Percentiles rank a stretch among this genome's conserved stretches.
phyloP scores from a whole-genome alignment of 2,888 invertebrate genomes.

The Merodon equestris region DNA sequence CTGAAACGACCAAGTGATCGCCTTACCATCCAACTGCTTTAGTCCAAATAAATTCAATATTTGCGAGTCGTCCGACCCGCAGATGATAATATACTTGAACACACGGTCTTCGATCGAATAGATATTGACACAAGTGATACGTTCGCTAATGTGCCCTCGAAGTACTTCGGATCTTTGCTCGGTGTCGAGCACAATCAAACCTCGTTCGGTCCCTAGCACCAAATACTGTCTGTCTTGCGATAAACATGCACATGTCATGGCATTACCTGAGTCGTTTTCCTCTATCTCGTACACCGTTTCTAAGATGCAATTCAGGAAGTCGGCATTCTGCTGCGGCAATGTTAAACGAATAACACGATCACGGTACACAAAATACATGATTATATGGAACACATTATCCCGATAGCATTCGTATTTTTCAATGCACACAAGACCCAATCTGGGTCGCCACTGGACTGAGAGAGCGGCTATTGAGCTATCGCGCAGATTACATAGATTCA shows the following conservation, averaged over 20 bases:
- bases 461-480: slow-evolving; percentile 70
- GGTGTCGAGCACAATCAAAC: slow-evolving; percentile 75
- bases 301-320: slow-evolving; percentile 62
- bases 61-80: slow-evolving; percentile 73
- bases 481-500: slow-evolving; percentile 72
- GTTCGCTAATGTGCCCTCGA: slow-evolving; percentile 76
- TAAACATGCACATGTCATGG: slow-evolving; percentile 74
- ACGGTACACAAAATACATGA: slow-evolving; percentile 69
- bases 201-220: slow-evolving; percentile 76
- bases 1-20: slow-evolving; percentile 73
- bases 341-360: slow-evolving; percentile 70
- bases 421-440: slow-evolving; percentile 33
- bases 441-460: slow-evolving; percentile 69
- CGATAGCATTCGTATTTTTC: not conserved
- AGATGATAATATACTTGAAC: slow-evolving; percentile 76
- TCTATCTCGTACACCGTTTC: slow-evolving; percentile 69
- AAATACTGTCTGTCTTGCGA: slow-evolving; percentile 74
- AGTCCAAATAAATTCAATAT: slow-evolving; percentile 75
- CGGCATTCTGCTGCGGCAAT: slow-evolving; percentile 66
- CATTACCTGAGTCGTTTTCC: slow-evolving; percentile 41
- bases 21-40: slow-evolving; percentile 66
- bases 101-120: slow-evolving; percentile 72
- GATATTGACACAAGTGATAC: slow-evolving; percentile 76
- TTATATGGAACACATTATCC: too few species aligned
- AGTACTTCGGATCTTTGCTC: slow-evolving; percentile 70